Conservation (phyloP, 2,113 vertebrate species). For the Sitta europaea region DNA sequence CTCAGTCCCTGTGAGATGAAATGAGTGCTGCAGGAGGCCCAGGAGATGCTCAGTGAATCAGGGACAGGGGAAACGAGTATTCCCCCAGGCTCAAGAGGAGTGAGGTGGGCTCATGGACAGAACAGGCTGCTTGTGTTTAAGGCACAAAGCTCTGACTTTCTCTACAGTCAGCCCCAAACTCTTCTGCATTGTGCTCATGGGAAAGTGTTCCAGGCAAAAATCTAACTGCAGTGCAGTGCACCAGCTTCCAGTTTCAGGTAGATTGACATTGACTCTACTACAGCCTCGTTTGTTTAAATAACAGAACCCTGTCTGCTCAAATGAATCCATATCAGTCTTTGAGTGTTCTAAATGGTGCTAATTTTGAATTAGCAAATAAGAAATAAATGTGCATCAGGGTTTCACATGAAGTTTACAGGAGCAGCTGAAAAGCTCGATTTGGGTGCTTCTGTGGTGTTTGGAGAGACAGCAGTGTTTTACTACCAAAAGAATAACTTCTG, state of each 20-base stretch:
- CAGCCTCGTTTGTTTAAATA: background rate
- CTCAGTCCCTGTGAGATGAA: background rate
- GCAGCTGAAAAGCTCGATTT: background rate
- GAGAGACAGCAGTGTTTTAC: background rate
- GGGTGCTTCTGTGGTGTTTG: background rate
- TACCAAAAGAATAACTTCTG: background rate
- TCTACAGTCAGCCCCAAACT: background rate
- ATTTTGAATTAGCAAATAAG: too few species aligned
- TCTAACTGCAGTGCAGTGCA: background rate
- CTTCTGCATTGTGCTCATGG: background rate
- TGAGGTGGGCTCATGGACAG: background rate
- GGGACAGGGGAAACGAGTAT: background rate
- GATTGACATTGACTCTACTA: background rate
- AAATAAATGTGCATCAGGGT: background rate
- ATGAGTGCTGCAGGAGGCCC: background rate
- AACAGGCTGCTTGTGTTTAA: background rate
- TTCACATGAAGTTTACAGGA: background rate
- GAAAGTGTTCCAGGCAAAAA: background rate
- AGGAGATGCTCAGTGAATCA: background rate
- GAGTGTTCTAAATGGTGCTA: background rate
- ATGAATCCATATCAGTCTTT: background rate
- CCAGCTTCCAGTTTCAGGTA: background rate
- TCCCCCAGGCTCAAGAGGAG: rapidly evolving
- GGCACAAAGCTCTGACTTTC: background rate
- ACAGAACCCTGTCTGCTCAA: background rate